These are phyloP conservation scores for Nowickia ferox DNA, from an alignment of 2,888 invertebrate species.

Conservation along the genomic window DNA sequence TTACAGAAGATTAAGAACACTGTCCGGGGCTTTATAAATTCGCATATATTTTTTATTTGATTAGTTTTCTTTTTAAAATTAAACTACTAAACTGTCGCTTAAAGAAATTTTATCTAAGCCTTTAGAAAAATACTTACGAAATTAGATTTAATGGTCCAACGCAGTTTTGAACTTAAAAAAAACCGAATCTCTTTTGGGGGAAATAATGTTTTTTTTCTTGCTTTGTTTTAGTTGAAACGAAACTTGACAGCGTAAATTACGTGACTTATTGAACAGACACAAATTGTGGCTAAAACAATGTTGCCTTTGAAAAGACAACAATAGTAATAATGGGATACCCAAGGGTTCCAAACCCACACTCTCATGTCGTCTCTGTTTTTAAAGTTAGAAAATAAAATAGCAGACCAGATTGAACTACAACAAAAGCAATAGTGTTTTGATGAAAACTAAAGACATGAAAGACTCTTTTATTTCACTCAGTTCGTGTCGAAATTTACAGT, in stretches of 20 bases:
- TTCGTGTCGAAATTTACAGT: background rate
- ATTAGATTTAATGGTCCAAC: conserved; percentile 64
- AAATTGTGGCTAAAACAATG: conserved; percentile 56
- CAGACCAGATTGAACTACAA: conserved; percentile 6
- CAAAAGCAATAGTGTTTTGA: background rate
- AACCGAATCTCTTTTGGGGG: conserved; percentile 3
- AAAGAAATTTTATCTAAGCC: conserved; percentile 12
- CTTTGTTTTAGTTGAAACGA: background rate
- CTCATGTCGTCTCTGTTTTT: background rate
- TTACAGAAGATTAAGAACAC: background rate
- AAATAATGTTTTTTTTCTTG: conserved; percentile 23
- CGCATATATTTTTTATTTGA: background rate
- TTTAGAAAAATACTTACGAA: conserved; percentile 23
- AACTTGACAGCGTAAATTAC: conserved; percentile 69
- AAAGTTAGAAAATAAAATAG: conserved; percentile 13
- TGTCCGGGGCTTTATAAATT: no score
- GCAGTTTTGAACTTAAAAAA: conserved; percentile 34
- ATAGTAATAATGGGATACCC: conserved; percentile 20
- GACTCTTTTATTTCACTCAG: background rate
- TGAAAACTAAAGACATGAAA: conserved; percentile 6
- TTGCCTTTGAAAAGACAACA: conserved; percentile 5
- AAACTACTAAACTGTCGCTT: conserved; percentile 34
- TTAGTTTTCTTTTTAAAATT: background rate
- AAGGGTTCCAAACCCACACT: conserved; percentile 3
- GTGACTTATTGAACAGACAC: conserved; percentile 66